A percentile compares a stretch with the other conserved stretches of the same genome.
phyloP scores from a whole-genome alignment of 2,797 vertebrate genomes.

The Pipistrellus pygmaeus region DNA sequence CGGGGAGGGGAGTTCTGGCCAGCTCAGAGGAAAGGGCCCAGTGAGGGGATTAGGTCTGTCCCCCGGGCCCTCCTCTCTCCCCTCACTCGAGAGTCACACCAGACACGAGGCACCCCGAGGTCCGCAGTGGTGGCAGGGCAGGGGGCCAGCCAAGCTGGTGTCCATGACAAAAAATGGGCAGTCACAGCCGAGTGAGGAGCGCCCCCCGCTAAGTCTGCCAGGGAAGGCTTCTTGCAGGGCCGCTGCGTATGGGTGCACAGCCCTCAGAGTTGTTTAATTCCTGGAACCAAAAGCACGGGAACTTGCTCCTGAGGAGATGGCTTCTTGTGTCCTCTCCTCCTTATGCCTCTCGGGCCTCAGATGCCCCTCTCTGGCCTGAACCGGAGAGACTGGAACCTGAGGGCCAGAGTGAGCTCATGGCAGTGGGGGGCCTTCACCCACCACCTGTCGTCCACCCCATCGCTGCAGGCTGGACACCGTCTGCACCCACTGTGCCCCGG shows the following conservation, averaged over 20 bases:
- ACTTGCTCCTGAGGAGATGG: rapidly evolving
- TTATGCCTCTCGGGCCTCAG: rapidly evolving
- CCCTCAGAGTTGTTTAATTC: not conserved
- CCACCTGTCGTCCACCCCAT: rapidly evolving
- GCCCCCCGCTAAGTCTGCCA: not conserved
- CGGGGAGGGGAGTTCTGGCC: too few species aligned
- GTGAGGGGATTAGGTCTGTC: not conserved
- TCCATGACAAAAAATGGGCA: not conserved
- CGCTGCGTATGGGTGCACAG: rapidly evolving
- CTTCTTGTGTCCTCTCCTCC: not conserved
- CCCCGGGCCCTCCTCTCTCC: not conserved
- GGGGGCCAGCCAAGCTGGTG: not conserved
- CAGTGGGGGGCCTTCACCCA: not conserved
- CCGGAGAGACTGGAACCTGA: not conserved
- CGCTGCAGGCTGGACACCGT: not conserved
- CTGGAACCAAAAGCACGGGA: not conserved
- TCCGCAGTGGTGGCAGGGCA: rapidly evolving
- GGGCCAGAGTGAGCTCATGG: not conserved
- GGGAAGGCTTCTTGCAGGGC: not conserved
- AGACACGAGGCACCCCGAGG: not conserved
- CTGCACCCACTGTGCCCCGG: rapidly evolving
- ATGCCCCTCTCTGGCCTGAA: not conserved
- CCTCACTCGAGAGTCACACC: too few species aligned
- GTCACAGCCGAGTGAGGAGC: not conserved
- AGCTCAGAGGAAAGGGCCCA: not conserved